Conservation (phyloP, 2,113 vertebrate genomes). For the Austrofundulus limnaeus region DNA sequence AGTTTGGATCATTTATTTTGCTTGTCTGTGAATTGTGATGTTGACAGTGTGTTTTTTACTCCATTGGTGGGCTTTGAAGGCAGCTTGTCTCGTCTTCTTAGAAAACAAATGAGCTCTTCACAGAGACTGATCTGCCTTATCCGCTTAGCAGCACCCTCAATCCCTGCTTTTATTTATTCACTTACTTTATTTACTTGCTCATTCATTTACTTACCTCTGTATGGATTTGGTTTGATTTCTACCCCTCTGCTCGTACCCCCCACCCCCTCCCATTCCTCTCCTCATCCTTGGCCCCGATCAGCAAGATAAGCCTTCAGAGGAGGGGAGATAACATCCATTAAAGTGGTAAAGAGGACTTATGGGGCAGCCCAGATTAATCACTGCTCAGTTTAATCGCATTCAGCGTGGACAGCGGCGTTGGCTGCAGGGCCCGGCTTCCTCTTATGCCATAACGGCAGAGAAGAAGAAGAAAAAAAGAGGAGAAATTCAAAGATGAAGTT, state of each 20-base stretch:
- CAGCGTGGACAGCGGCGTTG: constrained; percentile 62
- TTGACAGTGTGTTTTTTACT: constrained; percentile 66
- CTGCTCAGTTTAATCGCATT: constrained; percentile 76
- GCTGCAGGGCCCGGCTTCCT: constrained; percentile 65
- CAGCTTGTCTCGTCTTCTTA: constrained; percentile 71
- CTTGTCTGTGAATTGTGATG: constrained; percentile 65
- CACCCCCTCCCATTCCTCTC: constrained; percentile 32
- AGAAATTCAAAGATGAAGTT: constrained; percentile 34
- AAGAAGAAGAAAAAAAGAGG: constrained; percentile 3
- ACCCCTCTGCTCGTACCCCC: constrained; percentile 20
- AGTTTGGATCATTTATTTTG: constrained; percentile 64
- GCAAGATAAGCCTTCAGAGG: constrained; percentile 79
- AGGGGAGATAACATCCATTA: constrained; percentile 81
- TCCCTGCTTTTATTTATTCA: constrained; percentile 70
- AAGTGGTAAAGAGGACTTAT: constrained; percentile 81
- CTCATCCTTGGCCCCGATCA: constrained; percentile 74
- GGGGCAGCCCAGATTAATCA: constrained; percentile 80
- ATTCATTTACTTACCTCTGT: constrained; percentile 72
- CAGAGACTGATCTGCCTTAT: constrained; percentile 78
- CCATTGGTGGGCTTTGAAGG: constrained; percentile 69
- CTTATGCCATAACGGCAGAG: constrained; percentile 62
- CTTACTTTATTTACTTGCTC: constrained; percentile 73
- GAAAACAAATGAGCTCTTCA: constrained; percentile 80
- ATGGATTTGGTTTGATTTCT: constrained; percentile 65
- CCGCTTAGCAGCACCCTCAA: constrained; percentile 72